These are phyloP conservation scores for Thamnaconus septentrionalis DNA, from an alignment of 2,113 vertebrate species.

Conservation along the genomic window DNA sequence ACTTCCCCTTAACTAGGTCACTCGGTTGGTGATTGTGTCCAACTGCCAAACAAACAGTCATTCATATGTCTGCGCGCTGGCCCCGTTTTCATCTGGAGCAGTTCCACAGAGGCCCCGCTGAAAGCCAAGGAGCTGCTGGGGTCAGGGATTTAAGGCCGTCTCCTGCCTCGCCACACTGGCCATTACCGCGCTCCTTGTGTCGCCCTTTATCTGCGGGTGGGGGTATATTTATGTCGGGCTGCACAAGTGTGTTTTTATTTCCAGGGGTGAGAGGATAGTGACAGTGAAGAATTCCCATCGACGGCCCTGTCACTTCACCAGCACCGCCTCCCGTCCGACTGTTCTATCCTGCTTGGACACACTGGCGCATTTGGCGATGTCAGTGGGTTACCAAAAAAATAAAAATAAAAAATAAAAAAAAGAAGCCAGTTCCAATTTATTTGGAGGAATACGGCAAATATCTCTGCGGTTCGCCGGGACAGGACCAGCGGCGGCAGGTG, in stretches of 20 bases:
- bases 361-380: conserved; percentile 63
- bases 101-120: conserved; percentile 63
- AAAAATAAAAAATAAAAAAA: conserved; percentile 15
- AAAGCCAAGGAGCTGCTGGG: conserved; percentile 66
- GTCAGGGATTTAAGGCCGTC: conserved; percentile 72
- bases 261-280: conserved; percentile 58
- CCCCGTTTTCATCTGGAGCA: conserved; percentile 71
- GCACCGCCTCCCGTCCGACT: conserved; percentile 48
- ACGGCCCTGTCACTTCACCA: conserved; percentile 66
- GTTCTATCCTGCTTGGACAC: conserved; percentile 50
- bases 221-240: conserved; percentile 58
- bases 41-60: conserved; percentile 75
- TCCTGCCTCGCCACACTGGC: conserved; percentile 56
- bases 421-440: conserved; percentile 62
- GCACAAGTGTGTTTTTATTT: conserved; percentile 34
- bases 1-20: conserved; percentile 69
- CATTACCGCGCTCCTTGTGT: conserved; percentile 66
- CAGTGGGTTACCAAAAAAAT: conserved; percentile 19
- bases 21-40: conserved; percentile 72
- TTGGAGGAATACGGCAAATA: conserved; percentile 47
- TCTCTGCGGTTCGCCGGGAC: conserved; percentile 32
- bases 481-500: conserved; percentile 31
- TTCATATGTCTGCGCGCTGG: conserved; percentile 67
- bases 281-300: conserved; percentile 74
- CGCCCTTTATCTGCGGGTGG: conserved; percentile 48